phyloP scores from a whole-genome alignment of 2,113 vertebrate genomes.

The Oxygymnocypris stewartii region DNA sequence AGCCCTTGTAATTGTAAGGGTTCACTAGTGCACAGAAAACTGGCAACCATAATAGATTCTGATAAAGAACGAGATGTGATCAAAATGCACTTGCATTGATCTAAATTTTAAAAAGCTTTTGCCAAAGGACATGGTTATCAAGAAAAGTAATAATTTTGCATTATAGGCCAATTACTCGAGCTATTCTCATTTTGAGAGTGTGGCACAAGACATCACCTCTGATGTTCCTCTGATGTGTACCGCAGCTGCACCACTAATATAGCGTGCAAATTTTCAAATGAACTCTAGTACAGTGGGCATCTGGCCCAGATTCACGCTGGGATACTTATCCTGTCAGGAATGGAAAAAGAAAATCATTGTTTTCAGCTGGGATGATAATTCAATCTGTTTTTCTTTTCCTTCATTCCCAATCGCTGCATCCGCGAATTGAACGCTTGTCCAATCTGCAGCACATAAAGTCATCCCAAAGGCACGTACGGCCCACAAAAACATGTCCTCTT shows the following conservation, averaged over 20 bases:
- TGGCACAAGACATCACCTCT: slow-evolving; percentile 33
- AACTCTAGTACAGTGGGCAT: slow-evolving; percentile 34
- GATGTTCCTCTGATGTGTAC: slow-evolving; percentile 33
- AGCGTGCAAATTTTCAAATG: slow-evolving; percentile 34
- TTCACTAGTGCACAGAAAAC: neutral
- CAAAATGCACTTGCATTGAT: slow-evolving; percentile 9
- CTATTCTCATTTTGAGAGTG: slow-evolving; percentile 17
- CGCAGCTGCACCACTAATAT: slow-evolving; percentile 33
- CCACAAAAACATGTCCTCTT: slow-evolving; percentile 30
- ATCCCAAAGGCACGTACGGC: slow-evolving; percentile 7
- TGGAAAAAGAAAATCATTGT: slow-evolving; percentile 11
- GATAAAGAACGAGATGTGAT: neutral
- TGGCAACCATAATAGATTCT: neutral
- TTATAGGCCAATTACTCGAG: neutral
- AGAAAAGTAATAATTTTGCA: neutral
- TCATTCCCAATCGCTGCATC: neutral
- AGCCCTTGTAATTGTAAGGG: neutral
- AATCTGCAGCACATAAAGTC: slow-evolving; percentile 18
- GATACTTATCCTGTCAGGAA: slow-evolving; percentile 31
- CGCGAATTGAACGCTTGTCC: slow-evolving; percentile 7
- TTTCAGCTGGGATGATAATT: slow-evolving; percentile 33
- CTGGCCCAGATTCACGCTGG: slow-evolving; percentile 23
- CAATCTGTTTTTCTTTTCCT: slow-evolving; percentile 7
- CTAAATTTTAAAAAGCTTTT: neutral
- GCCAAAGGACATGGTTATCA: slow-evolving; percentile 3